Evolutionary conservation across 2,888 invertebrate species (phyloP).

Genomic region (Clunio marinus): DNA sequence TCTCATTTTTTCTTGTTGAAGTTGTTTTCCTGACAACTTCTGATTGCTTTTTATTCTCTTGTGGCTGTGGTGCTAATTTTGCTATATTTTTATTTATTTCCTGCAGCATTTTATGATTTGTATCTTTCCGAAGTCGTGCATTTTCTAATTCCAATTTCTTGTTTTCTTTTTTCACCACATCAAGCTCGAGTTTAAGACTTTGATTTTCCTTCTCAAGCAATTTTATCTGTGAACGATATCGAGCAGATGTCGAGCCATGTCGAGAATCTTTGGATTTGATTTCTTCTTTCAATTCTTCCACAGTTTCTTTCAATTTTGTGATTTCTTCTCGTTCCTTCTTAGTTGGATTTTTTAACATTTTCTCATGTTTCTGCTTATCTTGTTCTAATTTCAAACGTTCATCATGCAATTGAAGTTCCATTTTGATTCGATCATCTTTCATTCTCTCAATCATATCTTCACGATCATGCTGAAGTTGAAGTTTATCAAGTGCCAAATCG

Average conservation of each 20-base stretch:
- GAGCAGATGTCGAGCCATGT: constrained; percentile 66
- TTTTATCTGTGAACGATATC: constrained; percentile 70
- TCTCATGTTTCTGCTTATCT: constrained; percentile 62
- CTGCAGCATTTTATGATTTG: constrained; percentile 70
- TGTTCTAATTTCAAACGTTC: constrained; percentile 65
- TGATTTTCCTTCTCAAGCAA: constrained; percentile 66
- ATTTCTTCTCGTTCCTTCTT: constrained; percentile 70
- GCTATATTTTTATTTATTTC: constrained; percentile 66
- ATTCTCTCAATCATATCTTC: constrained; percentile 57
- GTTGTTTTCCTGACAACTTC: constrained; percentile 8
- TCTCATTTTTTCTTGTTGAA: not conserved
- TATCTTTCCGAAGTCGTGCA: constrained; percentile 55
- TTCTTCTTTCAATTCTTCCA: constrained; percentile 63
- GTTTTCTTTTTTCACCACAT: constrained; percentile 64
- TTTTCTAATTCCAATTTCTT: constrained; percentile 60
- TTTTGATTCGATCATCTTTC: constrained; percentile 62
- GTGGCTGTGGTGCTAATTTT: constrained; percentile 46
- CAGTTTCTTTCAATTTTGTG: constrained; percentile 59
- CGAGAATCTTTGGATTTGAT: constrained; percentile 68
- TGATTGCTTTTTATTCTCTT: not conserved
- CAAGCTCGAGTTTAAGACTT: constrained; percentile 61
- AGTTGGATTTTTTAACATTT: constrained; percentile 62
- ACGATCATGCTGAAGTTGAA: constrained; percentile 61
- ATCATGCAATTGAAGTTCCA: constrained; percentile 63
- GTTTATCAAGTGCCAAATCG: constrained; percentile 59